Percentiles rank a stretch among this genome's conserved stretches.
Conservation (phyloP, 2,888 invertebrate genomes). For the Brachylomia viminalis region DNA sequence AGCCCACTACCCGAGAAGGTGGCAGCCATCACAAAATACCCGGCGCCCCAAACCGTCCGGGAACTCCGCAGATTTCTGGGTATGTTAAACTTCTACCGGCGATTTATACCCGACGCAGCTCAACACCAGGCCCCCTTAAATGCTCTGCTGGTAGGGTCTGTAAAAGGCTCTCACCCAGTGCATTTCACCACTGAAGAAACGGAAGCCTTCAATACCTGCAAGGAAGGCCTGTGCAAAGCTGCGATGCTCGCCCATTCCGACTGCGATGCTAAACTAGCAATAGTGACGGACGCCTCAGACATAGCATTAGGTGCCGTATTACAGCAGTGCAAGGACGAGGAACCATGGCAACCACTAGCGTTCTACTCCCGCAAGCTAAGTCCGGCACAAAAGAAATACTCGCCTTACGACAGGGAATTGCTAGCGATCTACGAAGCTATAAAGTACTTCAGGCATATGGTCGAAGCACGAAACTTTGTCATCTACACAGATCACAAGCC, state of each 20-base stretch:
- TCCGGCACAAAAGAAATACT: background rate
- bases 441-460: slow-evolving; percentile 3
- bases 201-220: slow-evolving; percentile 6
- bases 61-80: slow-evolving; percentile 3
- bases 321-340: background rate
- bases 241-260: background rate
- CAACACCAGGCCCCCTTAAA: slow-evolving; percentile 11
- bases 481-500: background rate
- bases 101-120: slow-evolving; percentile 15
- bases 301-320: background rate
- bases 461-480: slow-evolving; percentile 3
- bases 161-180: slow-evolving; percentile 12
- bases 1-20: slow-evolving; percentile 4
- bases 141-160: background rate
- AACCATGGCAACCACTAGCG: background rate
- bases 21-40: background rate
- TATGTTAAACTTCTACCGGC: slow-evolving; percentile 17
- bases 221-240: slow-evolving; percentile 5
- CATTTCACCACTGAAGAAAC: background rate
- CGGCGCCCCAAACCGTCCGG: background rate
- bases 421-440: background rate
- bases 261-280: background rate
- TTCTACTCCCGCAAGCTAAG: slow-evolving; percentile 1
- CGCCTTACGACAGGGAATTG: background rate
- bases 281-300: background rate